Evolutionary conservation across 2,888 invertebrate genomes (phyloP).

Genomic region (Sesia bembeciformis): DNA sequence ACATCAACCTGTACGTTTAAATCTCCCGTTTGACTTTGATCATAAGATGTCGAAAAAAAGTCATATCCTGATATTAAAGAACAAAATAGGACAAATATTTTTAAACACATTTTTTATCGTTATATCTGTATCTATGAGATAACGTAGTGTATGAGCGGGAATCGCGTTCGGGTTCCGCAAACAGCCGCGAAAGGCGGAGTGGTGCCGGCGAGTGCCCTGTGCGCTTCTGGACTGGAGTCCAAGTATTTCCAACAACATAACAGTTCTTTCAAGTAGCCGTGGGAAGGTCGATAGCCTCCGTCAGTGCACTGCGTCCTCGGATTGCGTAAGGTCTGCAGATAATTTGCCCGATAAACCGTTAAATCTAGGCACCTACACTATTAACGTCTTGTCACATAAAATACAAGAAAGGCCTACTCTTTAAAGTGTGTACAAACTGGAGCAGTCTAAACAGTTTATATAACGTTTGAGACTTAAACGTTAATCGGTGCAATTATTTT

Average conservation of each 20-base stretch:
- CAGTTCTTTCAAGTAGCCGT: conserved; percentile 68
- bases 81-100: conserved; percentile 4
- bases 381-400: too few relatives aligned
- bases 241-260: conserved; percentile 70
- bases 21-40: conserved; percentile 86
- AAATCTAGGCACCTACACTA: neutral
- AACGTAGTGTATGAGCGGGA: neutral
- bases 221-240: conserved; percentile 12
- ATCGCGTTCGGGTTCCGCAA: conserved; percentile 38
- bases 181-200: conserved; percentile 38
- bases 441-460: too few relatives aligned
- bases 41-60: conserved; percentile 40
- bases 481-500: too few relatives aligned
- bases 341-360: conserved; percentile 14
- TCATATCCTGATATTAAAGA: conserved; percentile 21
- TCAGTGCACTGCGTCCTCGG: conserved; percentile 47
- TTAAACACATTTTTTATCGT: conserved; percentile 10
- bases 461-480: too few relatives aligned
- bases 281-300: conserved; percentile 69
- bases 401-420: too few relatives aligned
- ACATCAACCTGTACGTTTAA: conserved; percentile 86
- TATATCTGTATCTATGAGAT: neutral
- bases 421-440: too few relatives aligned
- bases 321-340: conserved; percentile 53
- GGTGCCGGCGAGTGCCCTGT: conserved; percentile 11